phyloP scores from a whole-genome alignment of 1,140 invertebrate genomes.

The Lepidurus packardi region DNA sequence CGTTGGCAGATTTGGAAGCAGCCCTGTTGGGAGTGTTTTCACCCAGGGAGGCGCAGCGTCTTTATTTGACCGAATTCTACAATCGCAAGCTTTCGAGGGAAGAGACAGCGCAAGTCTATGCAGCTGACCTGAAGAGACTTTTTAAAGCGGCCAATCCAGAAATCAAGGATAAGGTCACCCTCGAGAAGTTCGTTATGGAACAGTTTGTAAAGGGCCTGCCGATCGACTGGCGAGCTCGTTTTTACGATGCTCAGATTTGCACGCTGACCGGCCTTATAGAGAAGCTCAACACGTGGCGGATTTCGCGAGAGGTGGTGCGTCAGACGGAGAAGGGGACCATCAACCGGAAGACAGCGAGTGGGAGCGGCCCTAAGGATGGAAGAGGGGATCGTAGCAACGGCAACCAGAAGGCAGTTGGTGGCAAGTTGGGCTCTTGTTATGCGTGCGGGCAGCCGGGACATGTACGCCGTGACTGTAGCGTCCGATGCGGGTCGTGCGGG shows the following conservation, averaged over 20 bases:
- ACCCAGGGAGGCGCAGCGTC: not conserved
- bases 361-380: not conserved
- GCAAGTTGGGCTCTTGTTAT: not conserved
- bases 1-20: not conserved
- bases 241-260: not conserved
- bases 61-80: not conserved
- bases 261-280: not conserved
- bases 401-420: not conserved
- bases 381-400: not conserved
- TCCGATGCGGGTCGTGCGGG: not conserved
- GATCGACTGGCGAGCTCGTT: not conserved
- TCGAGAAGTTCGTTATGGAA: not conserved
- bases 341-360: not conserved
- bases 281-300: not conserved
- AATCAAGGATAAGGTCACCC: not conserved
- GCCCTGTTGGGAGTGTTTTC: not conserved
- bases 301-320: not conserved
- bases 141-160: not conserved
- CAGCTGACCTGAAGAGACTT: not conserved
- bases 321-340: not conserved
- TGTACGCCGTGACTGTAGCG: not conserved
- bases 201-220: not conserved
- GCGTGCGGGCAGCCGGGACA: not conserved
- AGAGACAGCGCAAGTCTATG: not conserved
- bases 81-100: not conserved